Base-by-base conservation (phyloP, 2,113 vertebrate species). In the Patagioenas fasciata region DNA sequence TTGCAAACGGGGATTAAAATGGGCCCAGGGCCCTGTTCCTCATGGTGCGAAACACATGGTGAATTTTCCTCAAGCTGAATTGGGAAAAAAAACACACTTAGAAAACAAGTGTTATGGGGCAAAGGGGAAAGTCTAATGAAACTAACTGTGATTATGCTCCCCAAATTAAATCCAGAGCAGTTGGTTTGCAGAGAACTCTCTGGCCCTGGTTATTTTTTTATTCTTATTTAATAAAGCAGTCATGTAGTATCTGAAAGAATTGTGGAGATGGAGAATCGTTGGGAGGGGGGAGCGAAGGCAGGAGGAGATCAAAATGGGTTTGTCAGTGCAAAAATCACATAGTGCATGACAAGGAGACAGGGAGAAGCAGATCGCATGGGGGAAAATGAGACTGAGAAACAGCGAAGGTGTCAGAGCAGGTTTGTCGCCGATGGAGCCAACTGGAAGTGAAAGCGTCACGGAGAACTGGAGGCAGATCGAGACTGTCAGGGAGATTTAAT, bases 401-500 rank as follows among this genome's bases (percentile, higher is more conserved):
- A 97, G 97, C 28, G 94, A 98, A 98, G 93, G 91, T 98, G 98
- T 98, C 99, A 99, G 91, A 98, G 98, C 98, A 97, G 96, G 98
- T 99, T 99, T 99, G 98, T 98, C 96, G 97, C 92, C 92, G 95
- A 66, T 28, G 73, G 97, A 95, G 95, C 98, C 98, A 98, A 98
- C 95, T 97, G 95, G 97, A 97, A 98, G 98, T 89, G 97, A 98
- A 98, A 98, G 98, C 96, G 10, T 97, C 97, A 93, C 8, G 10
- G 96, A 97, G 97, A 97, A 98, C 97, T 98, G 88, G 88, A 97
- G 98, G 99, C 98, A 98, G 98, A 98, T 96, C 97, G 97, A 98
- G 98, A 95, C 98, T 99, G 99, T 99, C 99, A 98, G 98, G 93
- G 98, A 98, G 98, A 98, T 98, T 99, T 98, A 98, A 98, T 98